Base-by-base conservation (phyloP, 30 jellyfish, hydroid and myxozoan species). In the Sanderia malayensis region DNA sequence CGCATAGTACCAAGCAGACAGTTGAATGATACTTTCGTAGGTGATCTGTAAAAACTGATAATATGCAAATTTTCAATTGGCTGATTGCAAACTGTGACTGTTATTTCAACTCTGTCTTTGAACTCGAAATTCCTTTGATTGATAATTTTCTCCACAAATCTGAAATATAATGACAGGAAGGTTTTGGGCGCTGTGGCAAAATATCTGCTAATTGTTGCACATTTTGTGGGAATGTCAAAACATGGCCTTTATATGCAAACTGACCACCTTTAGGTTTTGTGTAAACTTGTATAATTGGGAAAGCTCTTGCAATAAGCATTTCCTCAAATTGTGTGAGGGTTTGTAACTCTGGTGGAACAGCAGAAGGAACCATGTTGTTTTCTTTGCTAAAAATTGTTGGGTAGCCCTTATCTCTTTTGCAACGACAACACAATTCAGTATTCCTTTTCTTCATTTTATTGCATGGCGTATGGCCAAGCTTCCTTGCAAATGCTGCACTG, bases 221-320 rank as follows among this genome's bases (percentile, higher is more conserved):
- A 79, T 79, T 57, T 49, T 76, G 70, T 24, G 90, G 84, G 20
- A 79, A 66, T 30, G 72, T 79, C 21, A 79, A 20, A 26, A 67
- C 83, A 79, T 79, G 90, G 44, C 90, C 84, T 64, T 67, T 64
- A 46, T 79, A 79, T 13, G 76, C 90, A 29, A 64, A 24, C 46
- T 79, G 90, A 24, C 90, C 90, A 64, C 83, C 83, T 64, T 61
- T 52, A 10, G 87, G 83, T 33, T 79, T 79, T 29, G 61, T 32
- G 57, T 79, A 79, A 20, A 79, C 83, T 15, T 79, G 76, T 23
- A 79, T 71, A n/a, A 71, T 64, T 15, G 83, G 80, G 33, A 71
- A 71, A 27, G 78, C 78, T 52, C 83, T 26, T 13, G 83, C 83
- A 20, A 79, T 79, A 20, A 79, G 76, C 90, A 79, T 79, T 67